Conservation (phyloP, 1,140 invertebrate genomes). For the Sarcophaga bullata region DNA sequence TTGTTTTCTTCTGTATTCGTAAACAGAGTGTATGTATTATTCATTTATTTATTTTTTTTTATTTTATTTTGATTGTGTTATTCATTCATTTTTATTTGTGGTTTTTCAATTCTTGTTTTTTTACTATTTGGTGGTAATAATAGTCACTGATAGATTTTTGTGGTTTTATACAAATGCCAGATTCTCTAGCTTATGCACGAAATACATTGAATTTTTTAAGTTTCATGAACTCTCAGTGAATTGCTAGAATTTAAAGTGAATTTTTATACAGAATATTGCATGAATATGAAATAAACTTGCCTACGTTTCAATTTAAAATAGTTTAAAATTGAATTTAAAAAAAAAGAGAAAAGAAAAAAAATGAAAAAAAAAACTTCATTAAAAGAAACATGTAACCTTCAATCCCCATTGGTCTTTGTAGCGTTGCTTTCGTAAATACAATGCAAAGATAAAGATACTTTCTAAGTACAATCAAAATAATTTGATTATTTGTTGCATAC, state of each 20-base stretch:
- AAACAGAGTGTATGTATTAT: no score
- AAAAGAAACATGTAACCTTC: neutral
- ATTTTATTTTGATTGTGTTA: no score
- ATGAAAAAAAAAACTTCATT: neutral
- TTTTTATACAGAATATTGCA: neutral
- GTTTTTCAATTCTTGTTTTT: no score
- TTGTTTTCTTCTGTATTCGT: neutral
- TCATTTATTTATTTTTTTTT: no score
- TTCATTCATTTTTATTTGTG: no score
- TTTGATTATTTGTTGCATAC: neutral
- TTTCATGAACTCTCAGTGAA: neutral
- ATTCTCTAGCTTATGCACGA: neutral
- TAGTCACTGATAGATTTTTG: slow-evolving; percentile 14
- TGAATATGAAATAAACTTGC: no score
- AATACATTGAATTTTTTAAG: neutral
- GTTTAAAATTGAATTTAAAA: neutral
- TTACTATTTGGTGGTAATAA: neutral
- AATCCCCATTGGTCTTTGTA: no score
- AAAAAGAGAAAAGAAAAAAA: neutral
- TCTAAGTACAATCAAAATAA: neutral
- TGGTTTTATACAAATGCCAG: neutral
- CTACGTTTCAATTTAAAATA: neutral
- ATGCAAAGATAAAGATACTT: no score
- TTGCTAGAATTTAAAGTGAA: neutral
- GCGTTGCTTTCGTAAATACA: no score